Base-by-base conservation (phyloP, 2,113 vertebrate species). In the Hypomesus transpacificus region DNA sequence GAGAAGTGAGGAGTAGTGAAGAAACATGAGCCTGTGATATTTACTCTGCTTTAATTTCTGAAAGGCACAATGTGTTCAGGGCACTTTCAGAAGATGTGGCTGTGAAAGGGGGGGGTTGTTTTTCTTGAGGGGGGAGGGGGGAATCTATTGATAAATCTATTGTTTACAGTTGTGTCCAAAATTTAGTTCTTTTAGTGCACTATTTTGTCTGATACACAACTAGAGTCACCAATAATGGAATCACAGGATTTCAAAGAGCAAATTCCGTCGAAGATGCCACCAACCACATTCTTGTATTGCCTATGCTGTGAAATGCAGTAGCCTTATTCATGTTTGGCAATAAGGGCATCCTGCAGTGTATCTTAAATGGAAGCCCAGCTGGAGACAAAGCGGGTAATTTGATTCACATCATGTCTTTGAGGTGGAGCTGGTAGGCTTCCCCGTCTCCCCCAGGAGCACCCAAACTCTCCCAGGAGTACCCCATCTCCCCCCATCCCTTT, bases 1-100 rank as follows among this genome's bases (percentile, higher is more conserved):
- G 75, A 79, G 83, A 80, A 79, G 81, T 59, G 50, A 71, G 80
- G 83, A 82, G 79, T 74, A 83, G 53, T 69, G 67, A 79, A 82
- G 86, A 83, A 90, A 84, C 78, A 85, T 60, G 75, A 88, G 83
- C 77, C 80, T 85, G 76, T 84, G 80, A 86, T 87, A 81, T 86
- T 86, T 82, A 82, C 85, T 82, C 80, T 77, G 84, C 86, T 63
- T 68, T 68, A 67, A 58, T 68, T 24, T 65, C 50, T 86, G 78
- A 50, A 39, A 85, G 87, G 82, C 86, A 77, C 34, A 70, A 76
- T 16, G 26, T 87, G 77, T 85, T 85, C 59, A 75, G 58, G 79
- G 77, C 71, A 63, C 74, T 82, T 81, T 82, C 82, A 81, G 79
- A 82, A 86, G 79, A 80, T 64, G 60, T 24, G 56, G 61, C 79